A percentile compares a stretch with the other conserved stretches of the same genome.
phyloP scores from a whole-genome alignment of 1,140 invertebrate genomes.

The Bathynomus jamesi region DNA sequence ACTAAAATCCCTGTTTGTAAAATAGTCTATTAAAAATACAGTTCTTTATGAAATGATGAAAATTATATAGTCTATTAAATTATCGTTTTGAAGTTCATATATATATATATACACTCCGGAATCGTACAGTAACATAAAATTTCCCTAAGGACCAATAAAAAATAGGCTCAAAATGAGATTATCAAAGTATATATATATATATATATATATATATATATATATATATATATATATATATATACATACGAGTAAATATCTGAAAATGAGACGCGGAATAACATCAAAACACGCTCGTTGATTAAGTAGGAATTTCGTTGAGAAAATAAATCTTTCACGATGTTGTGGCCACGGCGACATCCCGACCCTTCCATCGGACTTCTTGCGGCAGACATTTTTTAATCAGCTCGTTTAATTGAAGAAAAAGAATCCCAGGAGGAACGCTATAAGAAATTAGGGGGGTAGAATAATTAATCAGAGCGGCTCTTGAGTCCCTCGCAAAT shows the following conservation, averaged over 20 bases:
- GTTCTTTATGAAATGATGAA: no score
- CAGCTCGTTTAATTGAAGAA: not conserved
- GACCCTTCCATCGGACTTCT: not conserved
- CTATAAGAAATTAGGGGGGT: not conserved
- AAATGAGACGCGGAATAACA: no score
- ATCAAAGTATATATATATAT: no score
- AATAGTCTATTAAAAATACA: no score
- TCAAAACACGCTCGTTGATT: not conserved
- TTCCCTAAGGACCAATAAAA: slow-evolving; percentile 5
- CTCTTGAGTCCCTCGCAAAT: not conserved
- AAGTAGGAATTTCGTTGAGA: not conserved
- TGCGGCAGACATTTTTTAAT: not conserved
- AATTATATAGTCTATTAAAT: no score
- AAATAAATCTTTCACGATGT: not conserved
- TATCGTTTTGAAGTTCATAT: no score
- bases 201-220: no score
- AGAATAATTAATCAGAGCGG: not conserved
- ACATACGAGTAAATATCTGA: no score
- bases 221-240: no score
- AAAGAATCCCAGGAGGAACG: not conserved
- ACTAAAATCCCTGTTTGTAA: no score
- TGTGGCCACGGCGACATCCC: not conserved
- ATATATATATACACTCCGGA: not conserved
- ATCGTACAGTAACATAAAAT: not conserved
- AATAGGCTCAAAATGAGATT: not conserved